A percentile compares a stretch with the other conserved stretches of the same genome.
Conservation (phyloP, 2,797 vertebrate genomes). For the Delichon dasypus region DNA sequence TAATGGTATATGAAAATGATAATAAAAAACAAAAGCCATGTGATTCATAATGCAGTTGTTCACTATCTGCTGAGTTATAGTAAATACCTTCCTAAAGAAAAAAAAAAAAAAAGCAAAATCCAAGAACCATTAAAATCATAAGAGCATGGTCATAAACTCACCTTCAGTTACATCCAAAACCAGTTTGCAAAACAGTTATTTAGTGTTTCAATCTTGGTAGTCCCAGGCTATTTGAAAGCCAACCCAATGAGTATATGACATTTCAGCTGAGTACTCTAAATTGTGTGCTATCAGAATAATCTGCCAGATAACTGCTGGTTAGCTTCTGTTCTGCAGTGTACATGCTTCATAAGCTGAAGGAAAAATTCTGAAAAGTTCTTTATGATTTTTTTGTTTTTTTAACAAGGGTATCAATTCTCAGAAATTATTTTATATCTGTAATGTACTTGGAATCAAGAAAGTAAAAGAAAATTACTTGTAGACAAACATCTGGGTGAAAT, state of each 20-base stretch:
- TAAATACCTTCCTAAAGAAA: not conserved
- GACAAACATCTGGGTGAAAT: not conserved
- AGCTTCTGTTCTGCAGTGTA: not conserved
- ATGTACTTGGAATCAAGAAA: not conserved
- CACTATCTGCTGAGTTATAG: not conserved
- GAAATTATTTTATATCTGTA: not conserved
- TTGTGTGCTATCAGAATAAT: not conserved
- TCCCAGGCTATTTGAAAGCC: not conserved
- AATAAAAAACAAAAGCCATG: not conserved
- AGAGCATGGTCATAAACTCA: not conserved
- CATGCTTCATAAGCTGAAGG: not conserved
- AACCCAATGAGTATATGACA: not conserved
- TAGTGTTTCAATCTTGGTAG: not conserved
- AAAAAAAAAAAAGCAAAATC: not conserved
- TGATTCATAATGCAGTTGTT: not conserved
- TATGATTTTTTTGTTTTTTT: not conserved
- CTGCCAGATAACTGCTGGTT: not conserved
- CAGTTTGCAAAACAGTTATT: not conserved
- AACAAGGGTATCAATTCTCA: not conserved
- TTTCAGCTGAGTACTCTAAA: not conserved
- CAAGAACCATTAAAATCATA: not conserved
- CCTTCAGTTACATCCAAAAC: not conserved
- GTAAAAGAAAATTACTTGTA: not conserved
- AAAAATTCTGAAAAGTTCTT: not conserved
- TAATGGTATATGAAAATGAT: not conserved